These are phyloP conservation scores for Limenitis arthemis DNA, from an alignment of 2,888 invertebrate species.

Conservation along the genomic window DNA sequence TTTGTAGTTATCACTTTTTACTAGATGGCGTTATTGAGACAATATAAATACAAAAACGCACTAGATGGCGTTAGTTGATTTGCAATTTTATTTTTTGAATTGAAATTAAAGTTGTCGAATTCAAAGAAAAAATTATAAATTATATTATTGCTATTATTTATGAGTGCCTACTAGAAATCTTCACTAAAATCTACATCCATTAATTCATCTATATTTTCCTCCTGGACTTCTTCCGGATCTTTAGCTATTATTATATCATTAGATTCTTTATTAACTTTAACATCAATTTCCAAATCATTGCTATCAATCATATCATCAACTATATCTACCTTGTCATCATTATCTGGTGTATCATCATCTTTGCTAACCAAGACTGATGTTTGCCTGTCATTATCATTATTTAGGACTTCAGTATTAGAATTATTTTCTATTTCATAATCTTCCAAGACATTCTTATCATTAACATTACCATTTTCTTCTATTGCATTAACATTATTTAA, in stretches of 20 bases:
- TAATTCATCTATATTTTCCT: slow-evolving; percentile 27
- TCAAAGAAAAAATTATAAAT: too few relatives aligned
- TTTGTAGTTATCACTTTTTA: too few relatives aligned
- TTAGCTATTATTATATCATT: too few relatives aligned
- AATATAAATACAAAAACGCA: too few relatives aligned
- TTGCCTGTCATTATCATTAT: background rate
- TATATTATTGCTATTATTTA: background rate
- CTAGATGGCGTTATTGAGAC: too few relatives aligned
- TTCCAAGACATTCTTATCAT: slow-evolving; percentile 3
- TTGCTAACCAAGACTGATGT: background rate
- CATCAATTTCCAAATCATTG: too few relatives aligned
- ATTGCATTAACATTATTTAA: background rate
- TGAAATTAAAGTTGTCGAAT: too few relatives aligned
- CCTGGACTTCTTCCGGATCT: background rate
- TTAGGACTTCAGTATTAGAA: background rate
- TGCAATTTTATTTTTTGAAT: too few relatives aligned
- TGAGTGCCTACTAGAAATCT: slow-evolving; percentile 29
- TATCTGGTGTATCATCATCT: slow-evolving; percentile 6
- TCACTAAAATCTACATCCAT: slow-evolving; percentile 61
- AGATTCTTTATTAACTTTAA: too few relatives aligned
- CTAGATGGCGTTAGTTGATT: too few relatives aligned
- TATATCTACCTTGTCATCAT: slow-evolving; percentile 6
- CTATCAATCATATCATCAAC: background rate
- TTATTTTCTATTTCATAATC: slow-evolving; percentile 4
- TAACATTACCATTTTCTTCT: slow-evolving; percentile 2